A percentile compares a stretch with the other conserved stretches of the same genome.
phyloP scores from a whole-genome alignment of 2,113 vertebrate species.

The Panthera tigris region DNA sequence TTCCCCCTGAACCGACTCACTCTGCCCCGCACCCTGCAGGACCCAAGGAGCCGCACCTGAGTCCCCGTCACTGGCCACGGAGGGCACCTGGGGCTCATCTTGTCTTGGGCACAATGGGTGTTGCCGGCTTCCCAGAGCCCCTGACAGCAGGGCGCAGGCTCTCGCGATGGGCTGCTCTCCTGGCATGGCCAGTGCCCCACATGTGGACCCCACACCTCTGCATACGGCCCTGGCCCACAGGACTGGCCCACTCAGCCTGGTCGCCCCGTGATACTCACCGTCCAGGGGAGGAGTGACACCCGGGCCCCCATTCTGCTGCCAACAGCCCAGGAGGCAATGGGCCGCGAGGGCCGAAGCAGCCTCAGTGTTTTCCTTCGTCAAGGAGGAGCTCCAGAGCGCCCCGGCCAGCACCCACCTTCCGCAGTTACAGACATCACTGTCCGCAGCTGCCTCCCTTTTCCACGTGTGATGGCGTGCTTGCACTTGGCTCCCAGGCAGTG shows the following conservation, averaged over 20 bases:
- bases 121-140: fast-evolving
- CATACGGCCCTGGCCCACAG: fast-evolving
- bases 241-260: too few species aligned
- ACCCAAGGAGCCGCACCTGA: background rate
- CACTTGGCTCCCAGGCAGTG: fast-evolving
- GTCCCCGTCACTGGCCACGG: fast-evolving
- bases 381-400: too few species aligned
- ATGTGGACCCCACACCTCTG: fast-evolving
- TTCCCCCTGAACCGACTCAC: background rate
- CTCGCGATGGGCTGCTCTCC: background rate
- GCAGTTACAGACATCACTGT: fast-evolving
- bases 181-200: too few species aligned
- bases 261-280: fast-evolving
- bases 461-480: fast-evolving
- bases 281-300: background rate
- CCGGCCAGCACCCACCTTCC: background rate
- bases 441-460: too few species aligned
- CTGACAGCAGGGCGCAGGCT: background rate
- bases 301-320: background rate
- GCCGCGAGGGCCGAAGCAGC: fast-evolving
- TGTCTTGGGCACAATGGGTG: background rate
- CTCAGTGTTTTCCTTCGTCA: fast-evolving
- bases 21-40: background rate
- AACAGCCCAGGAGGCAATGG: fast-evolving
- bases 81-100: background rate